These are phyloP conservation scores for Pemphredon lugubris DNA, from an alignment of 2,888 invertebrate genomes.

Conservation along the genomic window DNA sequence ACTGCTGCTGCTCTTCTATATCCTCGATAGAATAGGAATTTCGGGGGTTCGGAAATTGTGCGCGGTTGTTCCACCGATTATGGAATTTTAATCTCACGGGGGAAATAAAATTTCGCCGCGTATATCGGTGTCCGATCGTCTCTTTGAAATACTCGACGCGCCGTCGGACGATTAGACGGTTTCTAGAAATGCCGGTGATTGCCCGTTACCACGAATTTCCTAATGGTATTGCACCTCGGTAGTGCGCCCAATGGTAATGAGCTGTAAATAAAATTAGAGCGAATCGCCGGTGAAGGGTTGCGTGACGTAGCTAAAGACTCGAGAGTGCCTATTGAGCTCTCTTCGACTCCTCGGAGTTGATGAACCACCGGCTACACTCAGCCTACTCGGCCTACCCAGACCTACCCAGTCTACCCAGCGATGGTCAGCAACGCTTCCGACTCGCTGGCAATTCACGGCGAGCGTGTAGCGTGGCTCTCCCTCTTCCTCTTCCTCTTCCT, in stretches of 20 bases:
- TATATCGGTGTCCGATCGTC: too few species aligned
- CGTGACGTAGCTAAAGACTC: constrained; percentile 57
- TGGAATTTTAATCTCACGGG: too few species aligned
- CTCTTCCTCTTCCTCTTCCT: constrained; percentile 20
- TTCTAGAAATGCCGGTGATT: too few species aligned
- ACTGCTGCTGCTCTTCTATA: too few species aligned
- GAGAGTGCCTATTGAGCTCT: constrained; percentile 67
- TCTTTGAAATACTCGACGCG: too few species aligned
- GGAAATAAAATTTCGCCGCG: too few species aligned
- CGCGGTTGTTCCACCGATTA: too few species aligned
- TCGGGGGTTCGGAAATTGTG: too few species aligned
- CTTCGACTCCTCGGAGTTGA: constrained; percentile 68
- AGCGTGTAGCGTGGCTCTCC: not conserved
- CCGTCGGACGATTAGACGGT: too few species aligned
- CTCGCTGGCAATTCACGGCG: constrained; percentile 19
- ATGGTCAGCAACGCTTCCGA: constrained; percentile 62
- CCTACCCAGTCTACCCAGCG: constrained; percentile 50
- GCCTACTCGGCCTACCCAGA: too few species aligned
- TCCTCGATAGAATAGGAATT: too few species aligned
- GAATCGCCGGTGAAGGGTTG: constrained; percentile 60
- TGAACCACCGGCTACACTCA: constrained; percentile 69
- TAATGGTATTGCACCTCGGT: constrained; percentile 41
- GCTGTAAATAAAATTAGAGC: constrained; percentile 64
- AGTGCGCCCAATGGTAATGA: constrained; percentile 30
- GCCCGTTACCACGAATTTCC: constrained; percentile 36